Evolutionary conservation across 92 coral and sea anemone species (phyloP).

Genomic region (Parazoanthus atlanticus): DNA sequence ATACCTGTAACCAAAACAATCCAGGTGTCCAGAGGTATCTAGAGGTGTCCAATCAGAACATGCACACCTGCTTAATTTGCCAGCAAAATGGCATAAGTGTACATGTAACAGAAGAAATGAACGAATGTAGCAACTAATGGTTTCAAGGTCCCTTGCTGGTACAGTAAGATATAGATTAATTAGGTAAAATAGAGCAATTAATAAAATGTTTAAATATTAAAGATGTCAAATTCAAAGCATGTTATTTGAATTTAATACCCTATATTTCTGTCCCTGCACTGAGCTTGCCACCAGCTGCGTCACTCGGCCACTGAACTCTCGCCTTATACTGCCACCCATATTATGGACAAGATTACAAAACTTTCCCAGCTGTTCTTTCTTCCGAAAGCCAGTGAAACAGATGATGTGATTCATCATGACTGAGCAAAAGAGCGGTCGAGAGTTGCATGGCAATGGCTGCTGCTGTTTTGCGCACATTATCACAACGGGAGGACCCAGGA

Average conservation of each 20-base stretch:
- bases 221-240: neutral
- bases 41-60: too few species aligned
- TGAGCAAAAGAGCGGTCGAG: constrained; percentile 90
- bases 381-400: constrained; percentile 94
- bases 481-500: constrained; percentile 91
- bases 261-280: constrained; percentile 92
- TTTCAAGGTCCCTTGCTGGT: too few species aligned
- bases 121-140: too few species aligned
- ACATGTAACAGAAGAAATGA: too few species aligned
- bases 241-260: constrained; percentile 55
- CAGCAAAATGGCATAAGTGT: too few species aligned
- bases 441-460: constrained; percentile 87
- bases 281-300: constrained; percentile 95
- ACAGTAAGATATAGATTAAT: too few species aligned
- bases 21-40: too few species aligned
- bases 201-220: too few species aligned
- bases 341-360: constrained; percentile 93
- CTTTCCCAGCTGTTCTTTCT: constrained; percentile 79
- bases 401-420: constrained; percentile 82
- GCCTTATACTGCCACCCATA: constrained; percentile 98
- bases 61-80: too few species aligned
- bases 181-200: too few species aligned
- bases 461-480: constrained; percentile 71
- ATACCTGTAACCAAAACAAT: too few species aligned
- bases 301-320: constrained; percentile 91